These are phyloP conservation scores for Drepanosiphum platanoidis DNA, from an alignment of 2,888 invertebrate genomes.

Conservation along the genomic window DNA sequence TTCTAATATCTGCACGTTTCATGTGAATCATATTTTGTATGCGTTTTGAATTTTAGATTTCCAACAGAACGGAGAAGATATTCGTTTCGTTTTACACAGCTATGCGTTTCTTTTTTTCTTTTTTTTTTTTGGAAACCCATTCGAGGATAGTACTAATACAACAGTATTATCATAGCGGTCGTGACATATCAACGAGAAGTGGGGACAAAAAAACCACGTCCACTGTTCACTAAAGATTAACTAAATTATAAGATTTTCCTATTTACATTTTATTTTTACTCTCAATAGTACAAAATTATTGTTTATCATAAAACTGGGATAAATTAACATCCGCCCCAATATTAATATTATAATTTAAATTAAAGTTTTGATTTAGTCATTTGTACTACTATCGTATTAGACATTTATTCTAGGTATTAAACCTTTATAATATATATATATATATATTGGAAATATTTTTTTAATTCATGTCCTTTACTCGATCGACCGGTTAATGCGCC, in stretches of 20 bases:
- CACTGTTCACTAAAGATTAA: too few species aligned
- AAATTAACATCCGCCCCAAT: not conserved
- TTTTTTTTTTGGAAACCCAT: too few species aligned
- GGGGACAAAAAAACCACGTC: too few species aligned
- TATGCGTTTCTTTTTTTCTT: not conserved
- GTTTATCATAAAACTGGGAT: not conserved
- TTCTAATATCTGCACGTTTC: not conserved
- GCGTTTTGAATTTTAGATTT: not conserved
- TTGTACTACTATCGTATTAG: not conserved
- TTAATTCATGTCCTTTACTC: not conserved
- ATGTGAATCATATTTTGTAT: not conserved
- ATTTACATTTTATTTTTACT: too few species aligned
- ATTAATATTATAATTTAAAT: not conserved
- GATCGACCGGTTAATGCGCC: not conserved
- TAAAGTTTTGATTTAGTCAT: not conserved
- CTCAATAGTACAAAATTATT: too few species aligned
- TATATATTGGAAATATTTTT: not conserved
- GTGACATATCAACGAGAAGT: too few species aligned
- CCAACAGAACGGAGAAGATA: not conserved
- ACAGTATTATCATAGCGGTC: too few species aligned
- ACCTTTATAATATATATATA: not conserved
- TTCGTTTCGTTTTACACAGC: not conserved
- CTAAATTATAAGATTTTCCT: too few species aligned
- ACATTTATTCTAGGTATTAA: not conserved
- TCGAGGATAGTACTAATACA: too few species aligned